Evolutionary conservation across 2,797 vertebrate species (phyloP), one percentile per base, ranked within the genome.

Genomic region (Anguilla marmorata): DNA sequence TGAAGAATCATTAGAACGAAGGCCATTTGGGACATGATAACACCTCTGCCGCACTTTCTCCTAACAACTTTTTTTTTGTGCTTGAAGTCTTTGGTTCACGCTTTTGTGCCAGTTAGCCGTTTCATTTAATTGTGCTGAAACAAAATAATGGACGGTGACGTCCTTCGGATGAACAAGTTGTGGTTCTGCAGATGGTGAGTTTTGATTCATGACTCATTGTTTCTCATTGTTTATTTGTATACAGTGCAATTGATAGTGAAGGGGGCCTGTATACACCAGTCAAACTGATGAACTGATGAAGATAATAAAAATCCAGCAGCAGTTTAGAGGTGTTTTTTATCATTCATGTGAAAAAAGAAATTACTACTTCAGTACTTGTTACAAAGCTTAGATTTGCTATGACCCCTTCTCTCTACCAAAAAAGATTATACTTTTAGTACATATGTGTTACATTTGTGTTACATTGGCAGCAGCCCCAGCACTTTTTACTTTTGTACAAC

Each of bases 41-140:
- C 96, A 96, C 96, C 96, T 96, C 96, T 97, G 96, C 96, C 96
- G 96, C 96, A 96, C 96, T 96, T 96, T 96, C 96, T 96, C 96
- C 95, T 96, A 96, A 95, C 30, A 85, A 41, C 58, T 85, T 85
- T 85, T 52, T 85, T 30, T n/a, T 54, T 85, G 83, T 37, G 83
- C 33, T 54, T 56, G 45, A 82, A 48, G 45, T 82, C 21, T 82
- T 50, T 82, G 79, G 45, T 82, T 82, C 24, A n/a, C 45, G 79
- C 45, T 50, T 50, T 82, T 82, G 79, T 82, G 45, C 45, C 79
- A 48, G 79, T 50, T 82, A 50, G 41, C 45, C 6, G 7, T 82
- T 82, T 82, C 16, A 82, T 48, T 82, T 82, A 41, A 82, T 82
- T 82, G 41, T 82, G 45, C 24, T 50, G 21, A 82, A 82, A n/a